Evolutionary conservation across 2,113 vertebrate genomes (phyloP).

Genomic region (Shinisaurus crocodilurus): DNA sequence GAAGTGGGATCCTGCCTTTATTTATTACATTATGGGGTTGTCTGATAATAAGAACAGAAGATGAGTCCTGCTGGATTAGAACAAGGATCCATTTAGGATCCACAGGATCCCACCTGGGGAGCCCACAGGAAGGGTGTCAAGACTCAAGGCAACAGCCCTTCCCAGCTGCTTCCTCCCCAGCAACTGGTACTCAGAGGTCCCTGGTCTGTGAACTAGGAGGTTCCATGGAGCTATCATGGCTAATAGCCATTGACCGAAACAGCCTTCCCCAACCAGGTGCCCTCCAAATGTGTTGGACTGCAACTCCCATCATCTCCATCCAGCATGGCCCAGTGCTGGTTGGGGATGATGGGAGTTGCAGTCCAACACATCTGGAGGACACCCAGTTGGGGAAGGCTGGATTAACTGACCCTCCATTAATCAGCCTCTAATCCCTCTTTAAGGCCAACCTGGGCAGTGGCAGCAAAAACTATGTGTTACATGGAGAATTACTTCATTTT

Average conservation of each 20-base stretch:
- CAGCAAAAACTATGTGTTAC: neutral
- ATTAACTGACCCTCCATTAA: no score
- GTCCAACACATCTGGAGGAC: no score
- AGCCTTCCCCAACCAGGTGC: no score
- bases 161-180: neutral
- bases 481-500: neutral
- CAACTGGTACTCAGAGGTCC: neutral
- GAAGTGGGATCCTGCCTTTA: neutral
- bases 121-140: neutral
- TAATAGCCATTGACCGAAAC: neutral
- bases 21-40: neutral
- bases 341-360: no score
- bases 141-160: neutral
- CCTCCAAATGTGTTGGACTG: no score
- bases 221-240: neutral
- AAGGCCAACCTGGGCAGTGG: neutral
- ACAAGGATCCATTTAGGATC: neutral
- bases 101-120: neutral
- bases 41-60: neutral
- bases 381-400: no score
- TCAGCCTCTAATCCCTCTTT: neutral
- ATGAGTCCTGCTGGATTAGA: neutral
- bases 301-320: no score
- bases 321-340: no score
- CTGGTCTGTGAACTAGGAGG: neutral